A percentile compares a stretch with the other conserved stretches of the same genome.
phyloP scores from a whole-genome alignment of 1,140 invertebrate species.

The Lysiphlebus fabarum region DNA sequence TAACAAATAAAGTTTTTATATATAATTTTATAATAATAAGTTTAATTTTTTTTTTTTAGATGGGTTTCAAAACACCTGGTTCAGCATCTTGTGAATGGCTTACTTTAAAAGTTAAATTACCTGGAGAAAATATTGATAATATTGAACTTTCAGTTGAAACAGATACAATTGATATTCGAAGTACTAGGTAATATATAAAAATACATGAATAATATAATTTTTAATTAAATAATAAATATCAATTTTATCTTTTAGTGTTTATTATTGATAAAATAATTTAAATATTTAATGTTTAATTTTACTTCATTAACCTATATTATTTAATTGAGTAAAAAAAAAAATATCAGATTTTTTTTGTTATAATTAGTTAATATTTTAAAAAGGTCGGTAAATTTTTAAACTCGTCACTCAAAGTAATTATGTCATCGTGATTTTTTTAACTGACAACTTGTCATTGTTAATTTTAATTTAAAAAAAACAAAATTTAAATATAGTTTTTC shows the following conservation, averaged over 20 bases:
- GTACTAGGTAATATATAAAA: constrained; percentile 48
- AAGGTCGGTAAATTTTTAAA: too few species aligned
- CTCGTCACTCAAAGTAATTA: neutral
- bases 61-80: constrained; percentile 77
- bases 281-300: constrained; percentile 19
- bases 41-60: constrained; percentile 55
- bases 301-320: neutral
- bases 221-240: neutral
- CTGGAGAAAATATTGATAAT: constrained; percentile 65
- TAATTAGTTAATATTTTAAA: neutral
- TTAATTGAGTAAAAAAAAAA: too few species aligned
- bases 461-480: too few species aligned
- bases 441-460: too few species aligned
- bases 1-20: constrained; percentile 35
- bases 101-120: constrained; percentile 70
- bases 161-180: constrained; percentile 65
- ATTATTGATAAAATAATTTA: neutral
- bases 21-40: constrained; percentile 20
- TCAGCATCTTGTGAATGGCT: constrained; percentile 85
- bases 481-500: too few species aligned
- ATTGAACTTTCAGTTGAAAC: constrained; percentile 70
- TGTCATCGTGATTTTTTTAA: too few species aligned
- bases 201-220: too few species aligned
- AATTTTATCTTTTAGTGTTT: too few species aligned
- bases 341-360: too few species aligned